Evolutionary conservation across 2,113 vertebrate genomes (phyloP).

Genomic region (Pholis gunnellus): DNA sequence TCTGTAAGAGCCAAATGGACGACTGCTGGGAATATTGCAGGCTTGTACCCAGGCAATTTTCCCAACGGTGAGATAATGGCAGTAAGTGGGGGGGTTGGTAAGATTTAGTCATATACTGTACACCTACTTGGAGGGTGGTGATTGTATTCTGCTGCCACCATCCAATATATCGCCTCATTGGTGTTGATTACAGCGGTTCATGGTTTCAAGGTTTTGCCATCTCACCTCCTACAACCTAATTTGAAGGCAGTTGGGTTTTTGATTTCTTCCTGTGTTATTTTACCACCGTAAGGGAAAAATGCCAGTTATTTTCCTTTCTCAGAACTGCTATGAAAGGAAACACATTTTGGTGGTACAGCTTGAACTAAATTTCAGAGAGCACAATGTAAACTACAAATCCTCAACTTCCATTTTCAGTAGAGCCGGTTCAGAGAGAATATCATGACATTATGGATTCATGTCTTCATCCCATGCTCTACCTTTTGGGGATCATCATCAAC

Average conservation of each 20-base stretch:
- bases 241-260: slow-evolving; percentile 39
- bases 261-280: slow-evolving; percentile 35
- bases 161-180: slow-evolving; percentile 78
- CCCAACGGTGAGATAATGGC: slow-evolving; percentile 77
- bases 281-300: slow-evolving; percentile 14
- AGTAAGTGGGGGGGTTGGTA: slow-evolving; percentile 60
- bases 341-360: slow-evolving; percentile 2
- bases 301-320: slow-evolving; percentile 21
- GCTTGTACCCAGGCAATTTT: slow-evolving; percentile 80
- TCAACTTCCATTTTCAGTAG: neutral
- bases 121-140: slow-evolving; percentile 69
- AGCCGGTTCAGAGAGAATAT: slow-evolving; percentile 2
- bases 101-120: slow-evolving; percentile 73
- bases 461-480: neutral
- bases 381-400: slow-evolving; percentile 9
- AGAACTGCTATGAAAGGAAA: slow-evolving; percentile 24
- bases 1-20: slow-evolving; percentile 70
- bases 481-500: neutral
- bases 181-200: slow-evolving; percentile 74
- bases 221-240: slow-evolving; percentile 50
- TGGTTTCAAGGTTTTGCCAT: slow-evolving; percentile 64
- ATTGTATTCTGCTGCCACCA: slow-evolving; percentile 68
- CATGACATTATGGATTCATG: neutral
- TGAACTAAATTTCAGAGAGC: neutral
- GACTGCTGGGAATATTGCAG: slow-evolving; percentile 80